Conservation (phyloP, 1,140 invertebrate species). For the Drosophila persimilis region DNA sequence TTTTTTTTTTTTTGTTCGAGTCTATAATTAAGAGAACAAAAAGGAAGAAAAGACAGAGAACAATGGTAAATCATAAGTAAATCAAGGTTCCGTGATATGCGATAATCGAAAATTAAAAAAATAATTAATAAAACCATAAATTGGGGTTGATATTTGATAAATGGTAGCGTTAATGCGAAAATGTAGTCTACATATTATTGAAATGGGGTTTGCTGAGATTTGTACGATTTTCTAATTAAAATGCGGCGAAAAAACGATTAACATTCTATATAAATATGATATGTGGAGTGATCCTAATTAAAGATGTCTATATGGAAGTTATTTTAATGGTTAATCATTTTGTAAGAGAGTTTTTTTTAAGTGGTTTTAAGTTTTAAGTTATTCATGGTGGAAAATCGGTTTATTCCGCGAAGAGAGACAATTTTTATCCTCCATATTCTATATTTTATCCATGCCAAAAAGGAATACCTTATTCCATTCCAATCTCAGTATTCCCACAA, state of each 20-base stretch:
- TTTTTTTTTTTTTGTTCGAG: constrained; percentile 33
- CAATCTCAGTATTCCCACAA: too few species aligned
- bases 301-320: background rate
- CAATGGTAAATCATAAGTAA: constrained; percentile 77
- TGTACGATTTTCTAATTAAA: too few species aligned
- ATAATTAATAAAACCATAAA: constrained; percentile 5
- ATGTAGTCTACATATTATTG: background rate
- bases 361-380: too few species aligned
- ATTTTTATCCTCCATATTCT: too few species aligned
- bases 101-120: constrained; percentile 26
- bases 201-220: too few species aligned
- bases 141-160: background rate
- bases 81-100: constrained; percentile 35
- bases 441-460: too few species aligned
- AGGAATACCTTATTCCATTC: too few species aligned
- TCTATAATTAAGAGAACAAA: constrained; percentile 68
- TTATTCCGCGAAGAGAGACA: background rate
- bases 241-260: too few species aligned
- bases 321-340: background rate
- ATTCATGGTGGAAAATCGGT: constrained; percentile 10
- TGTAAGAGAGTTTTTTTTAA: background rate
- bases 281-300: too few species aligned
- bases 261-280: background rate
- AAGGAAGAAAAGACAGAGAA: constrained; percentile 47
- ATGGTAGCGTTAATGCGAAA: background rate